Percentiles rank a stretch among this genome's conserved stretches.
Conservation (phyloP, 2,888 invertebrate species). For the Fragum whitleyi region DNA sequence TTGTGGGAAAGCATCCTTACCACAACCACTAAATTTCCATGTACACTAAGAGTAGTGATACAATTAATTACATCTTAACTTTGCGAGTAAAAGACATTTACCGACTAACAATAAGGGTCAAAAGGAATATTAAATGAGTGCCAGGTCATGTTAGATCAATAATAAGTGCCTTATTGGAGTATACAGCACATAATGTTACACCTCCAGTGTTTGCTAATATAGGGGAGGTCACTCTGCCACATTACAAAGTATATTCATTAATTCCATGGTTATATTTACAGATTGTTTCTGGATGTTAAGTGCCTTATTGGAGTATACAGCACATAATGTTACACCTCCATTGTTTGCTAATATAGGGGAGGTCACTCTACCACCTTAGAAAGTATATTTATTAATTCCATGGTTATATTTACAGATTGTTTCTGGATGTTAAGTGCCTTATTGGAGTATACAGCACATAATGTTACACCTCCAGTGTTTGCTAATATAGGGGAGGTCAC, state of each 20-base stretch:
- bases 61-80: too few relatives aligned
- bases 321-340: too few relatives aligned
- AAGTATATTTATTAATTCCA: too few relatives aligned
- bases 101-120: too few relatives aligned
- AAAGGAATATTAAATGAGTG: too few relatives aligned
- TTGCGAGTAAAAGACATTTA: too few relatives aligned
- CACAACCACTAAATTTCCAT: too few relatives aligned
- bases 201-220: constrained; percentile 90
- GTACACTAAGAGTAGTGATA: too few relatives aligned
- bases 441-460: constrained; percentile 94
- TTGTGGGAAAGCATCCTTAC: too few relatives aligned
- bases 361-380: constrained; percentile 72
- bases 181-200: constrained; percentile 92
- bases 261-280: too few relatives aligned
- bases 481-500: constrained; percentile 84
- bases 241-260: too few relatives aligned
- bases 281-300: constrained; percentile 97
- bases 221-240: constrained; percentile 73
- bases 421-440: constrained; percentile 97
- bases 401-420: constrained; percentile 89
- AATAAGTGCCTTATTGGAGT: constrained; percentile 95
- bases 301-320: too few relatives aligned
- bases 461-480: constrained; percentile 92
- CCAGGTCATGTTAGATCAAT: constrained; percentile 96
- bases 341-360: constrained; percentile 88